Evolutionary conservation across 64 coral and sea anemone species (phyloP).

Genomic region (Pocillopora verrucosa): DNA sequence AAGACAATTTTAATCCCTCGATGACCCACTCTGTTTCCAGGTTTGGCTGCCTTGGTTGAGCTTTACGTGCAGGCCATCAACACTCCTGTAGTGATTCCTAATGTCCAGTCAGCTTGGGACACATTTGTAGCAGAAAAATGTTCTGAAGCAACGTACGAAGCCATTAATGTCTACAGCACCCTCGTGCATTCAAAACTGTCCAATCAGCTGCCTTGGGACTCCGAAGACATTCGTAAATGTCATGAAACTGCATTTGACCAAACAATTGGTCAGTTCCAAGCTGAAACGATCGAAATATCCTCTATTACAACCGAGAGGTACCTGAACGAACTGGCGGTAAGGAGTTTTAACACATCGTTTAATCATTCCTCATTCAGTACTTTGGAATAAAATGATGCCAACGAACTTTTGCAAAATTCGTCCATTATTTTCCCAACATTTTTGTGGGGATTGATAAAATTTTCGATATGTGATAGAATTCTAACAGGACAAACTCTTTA

Average conservation of each 20-base stretch:
- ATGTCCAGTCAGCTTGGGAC: slow-evolving; percentile 67
- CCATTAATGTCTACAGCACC: slow-evolving; percentile 31
- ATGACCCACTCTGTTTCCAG: slow-evolving; percentile 2
- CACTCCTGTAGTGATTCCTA: slow-evolving; percentile 71
- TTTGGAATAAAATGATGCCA: too few relatives aligned
- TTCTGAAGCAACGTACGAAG: slow-evolving; percentile 35
- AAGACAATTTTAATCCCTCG: too few relatives aligned
- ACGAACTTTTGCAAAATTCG: too few relatives aligned
- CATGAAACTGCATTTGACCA: slow-evolving; percentile 33
- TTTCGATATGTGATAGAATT: too few relatives aligned
- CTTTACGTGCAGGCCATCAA: slow-evolving; percentile 73
- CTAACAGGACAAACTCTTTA: too few relatives aligned
- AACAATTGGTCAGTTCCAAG: slow-evolving; percentile 19
- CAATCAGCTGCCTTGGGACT: too few relatives aligned
- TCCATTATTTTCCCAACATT: too few relatives aligned
- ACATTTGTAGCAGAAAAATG: slow-evolving; percentile 59
- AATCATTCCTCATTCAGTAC: too few relatives aligned
- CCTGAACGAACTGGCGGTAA: too few relatives aligned
- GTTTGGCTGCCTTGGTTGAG: slow-evolving; percentile 47
- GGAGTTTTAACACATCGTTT: too few relatives aligned
- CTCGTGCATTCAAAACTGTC: slow-evolving; percentile 29
- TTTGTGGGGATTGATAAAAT: too few relatives aligned
- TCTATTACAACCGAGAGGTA: slow-evolving; percentile 47
- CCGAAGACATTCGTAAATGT: not conserved
- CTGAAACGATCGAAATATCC: slow-evolving; percentile 50